Evolutionary conservation across 2,113 vertebrate species (phyloP).

Genomic region (Calyptomena viridis): DNA sequence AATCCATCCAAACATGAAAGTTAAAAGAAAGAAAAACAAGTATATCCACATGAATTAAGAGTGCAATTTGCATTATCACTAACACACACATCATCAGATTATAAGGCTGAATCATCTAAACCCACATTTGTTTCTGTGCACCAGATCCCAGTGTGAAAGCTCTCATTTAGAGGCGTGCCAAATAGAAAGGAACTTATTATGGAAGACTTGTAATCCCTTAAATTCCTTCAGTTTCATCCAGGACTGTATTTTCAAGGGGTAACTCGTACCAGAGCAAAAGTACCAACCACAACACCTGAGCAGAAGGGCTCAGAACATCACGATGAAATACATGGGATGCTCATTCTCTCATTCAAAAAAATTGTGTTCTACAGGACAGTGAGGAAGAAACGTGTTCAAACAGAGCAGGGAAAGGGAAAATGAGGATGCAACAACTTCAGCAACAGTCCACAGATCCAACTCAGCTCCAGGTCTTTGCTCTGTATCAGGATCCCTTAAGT

Average conservation of each 20-base stretch:
- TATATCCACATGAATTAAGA: not conserved
- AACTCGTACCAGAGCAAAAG: not conserved
- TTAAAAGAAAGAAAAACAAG: not conserved
- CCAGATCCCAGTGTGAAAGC: not conserved
- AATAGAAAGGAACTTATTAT: not conserved
- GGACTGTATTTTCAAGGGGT: not conserved
- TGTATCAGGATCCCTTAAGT: not conserved
- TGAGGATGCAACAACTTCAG: not conserved
- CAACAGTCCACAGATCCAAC: not conserved
- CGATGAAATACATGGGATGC: not conserved
- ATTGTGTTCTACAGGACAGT: not conserved
- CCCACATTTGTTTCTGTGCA: not conserved
- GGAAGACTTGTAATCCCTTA: not conserved
- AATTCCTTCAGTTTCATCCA: not conserved
- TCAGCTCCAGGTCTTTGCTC: not conserved
- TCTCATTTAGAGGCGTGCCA: not conserved
- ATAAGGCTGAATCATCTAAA: not conserved
- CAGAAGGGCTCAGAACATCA: not conserved
- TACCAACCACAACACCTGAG: not conserved
- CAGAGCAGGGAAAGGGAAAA: not conserved
- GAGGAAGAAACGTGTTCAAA: not conserved
- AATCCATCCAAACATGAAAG: not conserved
- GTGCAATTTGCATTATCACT: not conserved
- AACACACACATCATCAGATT: not conserved
- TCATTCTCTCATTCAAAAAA: not conserved